phyloP scores from a whole-genome alignment of 2,797 vertebrate species.

The Sebastes glaucus region DNA sequence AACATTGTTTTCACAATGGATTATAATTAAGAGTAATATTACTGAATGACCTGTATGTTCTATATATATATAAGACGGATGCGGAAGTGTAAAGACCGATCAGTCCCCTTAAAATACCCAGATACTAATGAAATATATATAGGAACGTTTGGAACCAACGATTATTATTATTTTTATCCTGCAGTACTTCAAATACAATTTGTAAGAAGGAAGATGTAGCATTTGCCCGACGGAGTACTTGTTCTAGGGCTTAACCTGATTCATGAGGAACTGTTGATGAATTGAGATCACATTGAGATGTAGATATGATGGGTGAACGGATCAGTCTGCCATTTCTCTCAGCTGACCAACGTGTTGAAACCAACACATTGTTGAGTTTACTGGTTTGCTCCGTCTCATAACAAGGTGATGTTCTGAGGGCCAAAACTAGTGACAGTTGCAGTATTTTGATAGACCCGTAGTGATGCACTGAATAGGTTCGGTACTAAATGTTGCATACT shows the following conservation, averaged over 20 bases:
- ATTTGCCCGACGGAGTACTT: neutral
- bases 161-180: neutral
- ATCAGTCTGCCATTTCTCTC: neutral
- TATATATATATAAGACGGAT: neutral
- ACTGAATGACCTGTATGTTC: neutral
- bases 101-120: neutral
- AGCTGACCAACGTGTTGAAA: neutral
- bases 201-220: neutral
- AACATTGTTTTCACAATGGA: neutral
- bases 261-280: neutral
- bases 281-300: neutral
- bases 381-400: neutral
- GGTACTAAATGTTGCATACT: neutral
- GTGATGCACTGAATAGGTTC: neutral
- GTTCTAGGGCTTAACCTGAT: neutral
- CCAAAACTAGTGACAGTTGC: neutral
- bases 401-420: neutral
- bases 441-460: neutral
- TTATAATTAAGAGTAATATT: neutral
- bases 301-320: neutral
- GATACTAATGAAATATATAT: neutral
- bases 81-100: neutral
- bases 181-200: neutral
- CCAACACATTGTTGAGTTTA: neutral
- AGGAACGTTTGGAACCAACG: neutral